Base-by-base conservation (phyloP, 2,797 vertebrate species). In the Lemur catta region DNA sequence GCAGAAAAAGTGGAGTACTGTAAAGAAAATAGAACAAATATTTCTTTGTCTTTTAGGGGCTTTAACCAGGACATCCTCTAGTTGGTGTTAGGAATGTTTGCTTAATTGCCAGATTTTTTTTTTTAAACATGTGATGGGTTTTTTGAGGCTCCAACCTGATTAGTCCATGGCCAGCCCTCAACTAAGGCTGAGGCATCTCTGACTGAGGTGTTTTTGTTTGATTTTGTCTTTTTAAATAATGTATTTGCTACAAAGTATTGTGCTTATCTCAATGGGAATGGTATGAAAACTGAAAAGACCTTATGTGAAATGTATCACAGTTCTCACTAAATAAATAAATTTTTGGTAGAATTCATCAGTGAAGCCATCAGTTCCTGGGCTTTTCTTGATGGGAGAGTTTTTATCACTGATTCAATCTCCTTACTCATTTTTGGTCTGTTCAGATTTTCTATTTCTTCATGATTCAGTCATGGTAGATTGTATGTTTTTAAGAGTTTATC, bases 301-400 rank as follows among this genome's bases (percentile, higher is more conserved):
- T 99, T 99, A 99, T 99, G 99, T 99, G 99, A 99, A 98, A 99
- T 99, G 99, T 99, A 99, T 99, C 98, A 99, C 99, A 99, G 99
- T 99, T 99, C 57, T 26, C 4, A 4, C 11, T 59, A 59, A 59
- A 59, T 59, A 59, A 59, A 59, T 59, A 28, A 59, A 59, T 59
- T 59, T 26, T 59, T 28, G 57, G 24, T 59, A 28, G 57, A 26
- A 59, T 59, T 59, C 24, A 26, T 57, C 22, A 26, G 24, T 59
- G 57, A 59, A 59, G 57, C 57, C 57, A 59, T 59, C 24, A 59
- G 1, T 28, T 59, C 24, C 24, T 59, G 57, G 57, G 57, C 57
- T 59, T 59, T 59, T 59, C 24, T 59, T 59, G 57, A 28, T 59
- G 57, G 57, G 57, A 59, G 55, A 57, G 22, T 57, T 57, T 57